Evolutionary conservation across 2,888 invertebrate genomes (phyloP), one percentile per base, ranked within the genome.

Genomic region (Microctonus aethiopoides): DNA sequence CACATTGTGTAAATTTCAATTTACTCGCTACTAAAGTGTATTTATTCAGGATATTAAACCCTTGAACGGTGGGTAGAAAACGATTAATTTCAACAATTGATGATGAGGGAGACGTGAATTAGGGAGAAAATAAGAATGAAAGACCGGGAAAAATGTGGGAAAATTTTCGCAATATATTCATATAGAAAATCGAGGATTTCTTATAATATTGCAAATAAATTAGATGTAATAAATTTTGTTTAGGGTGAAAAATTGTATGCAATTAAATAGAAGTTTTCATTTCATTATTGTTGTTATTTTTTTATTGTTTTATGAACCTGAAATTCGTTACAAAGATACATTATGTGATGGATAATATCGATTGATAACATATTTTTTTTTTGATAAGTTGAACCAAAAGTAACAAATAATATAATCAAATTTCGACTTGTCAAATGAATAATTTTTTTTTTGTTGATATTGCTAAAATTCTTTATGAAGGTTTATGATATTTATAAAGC

Each of bases 41-140:
- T 67, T 60, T 67, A 67, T 24, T 13, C 24, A 24, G 46, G 9
- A 60, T 51, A 67, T 67, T 67, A 67, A 60, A 67, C 51, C 36
- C 66, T 66, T 57, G n/a, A 32, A 41, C 56, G 16, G 54, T 39
- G 7, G 16, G 46, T 16, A 46, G 7, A 20, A 7, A n/a, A n/a
- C 16, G 46, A 16, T 46, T 46, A 46, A n/a, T 46, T 46, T 46
- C 9, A 46, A 46, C 16, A 7, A n/a, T 46, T n/a, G n/a, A 46
- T 16, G 16, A 46, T 16, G 16, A 7, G 0, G 46, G 7, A 7
- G 16, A 20, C 13, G 9, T n/a, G 20, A 46, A 34, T 39, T 39
- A n/a, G 56, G n/a, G 9, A 26, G 24, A 36, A 20, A 52, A 52
- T 52, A n/a, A 13, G 22, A 10, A 5, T 34, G 56, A n/a, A n/a